Conservation (phyloP, 2,113 vertebrate species). For the Sander vitreus region DNA sequence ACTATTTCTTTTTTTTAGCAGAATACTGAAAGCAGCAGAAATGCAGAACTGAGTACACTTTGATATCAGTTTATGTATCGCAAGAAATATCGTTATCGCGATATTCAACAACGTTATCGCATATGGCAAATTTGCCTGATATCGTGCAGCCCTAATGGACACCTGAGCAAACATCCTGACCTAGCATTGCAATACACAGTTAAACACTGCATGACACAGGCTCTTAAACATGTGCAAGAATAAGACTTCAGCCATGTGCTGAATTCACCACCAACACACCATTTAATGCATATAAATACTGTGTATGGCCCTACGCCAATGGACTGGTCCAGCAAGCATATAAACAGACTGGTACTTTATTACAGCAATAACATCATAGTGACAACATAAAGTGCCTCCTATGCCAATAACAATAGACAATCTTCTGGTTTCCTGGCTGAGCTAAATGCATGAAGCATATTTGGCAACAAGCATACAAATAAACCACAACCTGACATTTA, state of each 20-base stretch:
- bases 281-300: background rate
- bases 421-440: background rate
- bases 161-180: slow-evolving; percentile 26
- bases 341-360: background rate
- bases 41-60: too few species aligned
- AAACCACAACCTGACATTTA: slow-evolving; percentile 36
- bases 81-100: too few species aligned
- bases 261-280: background rate
- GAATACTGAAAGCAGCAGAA: too few species aligned
- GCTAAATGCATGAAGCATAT: slow-evolving; percentile 9
- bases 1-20: too few species aligned
- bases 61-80: too few species aligned
- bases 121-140: too few species aligned
- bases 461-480: slow-evolving; percentile 23
- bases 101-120: too few species aligned
- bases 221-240: background rate
- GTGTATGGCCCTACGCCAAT: background rate
- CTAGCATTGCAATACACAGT: background rate
- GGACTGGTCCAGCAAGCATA: background rate
- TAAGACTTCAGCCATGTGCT: background rate
- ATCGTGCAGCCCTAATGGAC: too few species aligned
- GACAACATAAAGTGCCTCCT: background rate
- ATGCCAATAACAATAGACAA: slow-evolving; percentile 14
- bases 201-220: background rate
- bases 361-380: background rate